Evolutionary conservation across 2,113 vertebrate species (phyloP).

Genomic region (Gymnobelideus leadbeateri): DNA sequence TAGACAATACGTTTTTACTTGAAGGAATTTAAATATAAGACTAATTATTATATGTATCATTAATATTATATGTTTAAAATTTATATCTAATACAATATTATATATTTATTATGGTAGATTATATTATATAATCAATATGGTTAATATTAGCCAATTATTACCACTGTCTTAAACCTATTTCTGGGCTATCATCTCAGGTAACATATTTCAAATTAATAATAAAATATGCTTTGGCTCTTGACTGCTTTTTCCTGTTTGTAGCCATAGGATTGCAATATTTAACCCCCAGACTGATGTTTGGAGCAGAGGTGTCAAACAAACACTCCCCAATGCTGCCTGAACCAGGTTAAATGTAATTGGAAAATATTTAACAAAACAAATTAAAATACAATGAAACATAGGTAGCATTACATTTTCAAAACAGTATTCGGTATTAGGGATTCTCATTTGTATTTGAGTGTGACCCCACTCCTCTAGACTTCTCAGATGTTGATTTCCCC

Average conservation of each 20-base stretch:
- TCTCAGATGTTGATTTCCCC: conserved; percentile 16
- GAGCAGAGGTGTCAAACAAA: not conserved
- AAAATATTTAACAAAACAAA: not conserved
- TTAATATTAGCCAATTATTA: not conserved
- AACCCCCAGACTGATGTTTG: not conserved
- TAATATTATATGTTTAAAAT: not conserved
- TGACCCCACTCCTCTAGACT: not conserved
- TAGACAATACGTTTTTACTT: not conserved
- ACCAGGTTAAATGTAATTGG: not conserved
- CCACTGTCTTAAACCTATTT: not conserved
- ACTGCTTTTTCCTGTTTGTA: not conserved
- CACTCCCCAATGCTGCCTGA: not conserved
- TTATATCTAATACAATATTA: too few species aligned
- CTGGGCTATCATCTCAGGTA: conserved; percentile 13
- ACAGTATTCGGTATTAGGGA: not conserved
- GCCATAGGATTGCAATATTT: not conserved
- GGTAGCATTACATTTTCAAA: not conserved
- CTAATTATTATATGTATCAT: not conserved
- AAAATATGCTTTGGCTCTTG: conserved; percentile 3
- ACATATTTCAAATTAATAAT: not conserved
- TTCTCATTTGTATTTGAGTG: not conserved
- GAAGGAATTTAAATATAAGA: conserved; percentile 48
- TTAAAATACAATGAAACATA: not conserved
- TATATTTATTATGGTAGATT: not conserved
- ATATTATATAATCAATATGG: not conserved